Base-by-base conservation (phyloP, 2,797 vertebrate genomes). In the Anolis apletophallus region DNA sequence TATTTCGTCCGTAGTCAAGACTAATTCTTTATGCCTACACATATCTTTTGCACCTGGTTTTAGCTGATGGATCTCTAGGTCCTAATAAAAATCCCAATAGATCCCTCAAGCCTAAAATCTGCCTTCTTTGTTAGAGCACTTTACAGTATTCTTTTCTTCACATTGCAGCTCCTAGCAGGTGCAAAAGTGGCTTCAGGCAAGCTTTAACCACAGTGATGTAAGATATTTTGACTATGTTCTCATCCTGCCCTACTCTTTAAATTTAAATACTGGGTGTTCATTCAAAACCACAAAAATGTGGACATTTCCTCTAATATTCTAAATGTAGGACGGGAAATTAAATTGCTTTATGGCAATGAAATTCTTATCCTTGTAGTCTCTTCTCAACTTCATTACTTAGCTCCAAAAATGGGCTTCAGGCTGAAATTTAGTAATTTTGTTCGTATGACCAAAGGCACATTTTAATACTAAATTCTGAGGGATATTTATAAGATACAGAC, bases 391-490 rank as follows among this genome's bases (percentile, higher is more conserved):
- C 68, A 85, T 26, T 77, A 52, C 40, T 81, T 80, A 89, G 81
- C 73, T 88, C 23, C 78, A 82, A 84, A 83, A 21, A 68, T 57
- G 64, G 19, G 77, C 88, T 88, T 67, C 46, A 76, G 87, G 80
- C 55, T 85, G 34, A 87, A 91, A 86, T 84, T 68, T 77, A 68
- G 74, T 84, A 77, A 84, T 77, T 80, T 72, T 72, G 76, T 80
- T 80, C 84, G 61, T 6, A 50, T 61, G 67, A 59, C 76, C 76
- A 85, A 85, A 61, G 84, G 68, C 77, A 80, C 50, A 80, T 50
- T 85, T 85, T 73, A 80, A 80, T 72, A 79, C 11, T 80, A 29
- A 34, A 40, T 73, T 85, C 55, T 85, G 61, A 77, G 69, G 61
- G 16, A 72, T 16, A 59, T 50, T 68, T 77, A 67, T 34, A 68